Conservation (phyloP, 2,797 vertebrate species). For the Galago senegalensis region DNA sequence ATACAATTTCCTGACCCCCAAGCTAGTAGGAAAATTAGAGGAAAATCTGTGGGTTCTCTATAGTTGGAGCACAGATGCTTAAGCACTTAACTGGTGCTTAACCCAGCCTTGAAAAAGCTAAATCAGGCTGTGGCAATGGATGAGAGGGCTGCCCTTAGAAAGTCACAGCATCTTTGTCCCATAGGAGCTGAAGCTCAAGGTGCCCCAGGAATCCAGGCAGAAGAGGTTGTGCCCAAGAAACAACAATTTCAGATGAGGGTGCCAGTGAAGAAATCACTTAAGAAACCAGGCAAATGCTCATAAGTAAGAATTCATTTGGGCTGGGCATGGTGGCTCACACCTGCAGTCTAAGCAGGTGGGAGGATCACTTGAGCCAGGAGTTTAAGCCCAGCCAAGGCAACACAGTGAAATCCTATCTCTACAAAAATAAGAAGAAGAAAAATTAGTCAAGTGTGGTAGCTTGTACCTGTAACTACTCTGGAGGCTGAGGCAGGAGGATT, state of each 20-base stretch:
- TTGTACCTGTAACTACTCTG: background rate
- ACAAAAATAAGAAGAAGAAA: background rate
- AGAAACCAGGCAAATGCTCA: background rate
- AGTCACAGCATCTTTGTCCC: background rate
- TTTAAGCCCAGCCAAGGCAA: background rate
- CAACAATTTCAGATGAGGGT: background rate
- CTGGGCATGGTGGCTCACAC: background rate
- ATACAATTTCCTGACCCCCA: background rate
- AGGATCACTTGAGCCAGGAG: background rate
- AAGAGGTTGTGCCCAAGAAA: background rate
- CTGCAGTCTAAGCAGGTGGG: background rate
- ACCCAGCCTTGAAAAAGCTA: background rate
- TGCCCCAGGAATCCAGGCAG: background rate
- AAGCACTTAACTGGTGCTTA: background rate
- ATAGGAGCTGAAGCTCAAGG: background rate
- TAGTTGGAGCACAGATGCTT: background rate
- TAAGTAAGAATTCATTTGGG: background rate
- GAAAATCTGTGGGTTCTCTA: background rate
- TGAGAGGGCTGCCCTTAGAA: background rate
- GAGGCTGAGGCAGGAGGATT: background rate
- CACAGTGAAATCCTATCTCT: background rate
- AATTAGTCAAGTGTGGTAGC: background rate
- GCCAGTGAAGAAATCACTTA: background rate
- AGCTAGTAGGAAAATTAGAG: background rate
- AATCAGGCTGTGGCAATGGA: too few species aligned